These are phyloP conservation scores for Abramis brama DNA, from an alignment of 2,113 vertebrate species.

Conservation along the genomic window DNA sequence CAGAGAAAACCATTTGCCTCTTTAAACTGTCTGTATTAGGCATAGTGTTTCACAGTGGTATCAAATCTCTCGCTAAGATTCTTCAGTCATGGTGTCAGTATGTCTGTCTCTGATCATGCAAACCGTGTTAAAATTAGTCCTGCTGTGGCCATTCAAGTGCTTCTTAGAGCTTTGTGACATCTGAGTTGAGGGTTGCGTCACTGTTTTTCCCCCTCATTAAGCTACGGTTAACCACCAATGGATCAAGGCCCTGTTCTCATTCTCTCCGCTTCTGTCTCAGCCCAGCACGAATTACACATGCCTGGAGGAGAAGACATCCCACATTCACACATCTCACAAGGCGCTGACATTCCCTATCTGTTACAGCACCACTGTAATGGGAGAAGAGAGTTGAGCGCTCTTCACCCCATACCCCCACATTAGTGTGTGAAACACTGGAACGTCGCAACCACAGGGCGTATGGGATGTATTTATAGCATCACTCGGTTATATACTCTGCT, in stretches of 20 bases:
- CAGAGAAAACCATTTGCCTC: background rate
- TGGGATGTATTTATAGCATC: constrained; percentile 27
- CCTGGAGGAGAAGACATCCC: constrained; percentile 30
- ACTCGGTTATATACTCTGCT: background rate
- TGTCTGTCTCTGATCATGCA: constrained; percentile 32
- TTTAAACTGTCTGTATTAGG: background rate
- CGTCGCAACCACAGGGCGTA: constrained; percentile 8
- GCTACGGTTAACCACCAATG: constrained; percentile 46
- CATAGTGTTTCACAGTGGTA: background rate
- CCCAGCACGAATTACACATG: constrained; percentile 35
- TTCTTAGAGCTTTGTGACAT: constrained; percentile 42
- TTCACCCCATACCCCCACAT: constrained; percentile 13
- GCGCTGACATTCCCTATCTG: constrained; percentile 35
- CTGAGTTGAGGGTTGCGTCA: constrained; percentile 34
- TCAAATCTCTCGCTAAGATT: constrained; percentile 13
- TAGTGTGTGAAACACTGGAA: constrained; percentile 35
- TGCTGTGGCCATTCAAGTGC: constrained; percentile 2
- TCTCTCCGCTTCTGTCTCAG: constrained; percentile 26
- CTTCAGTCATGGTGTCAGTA: background rate
- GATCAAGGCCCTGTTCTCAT: constrained; percentile 29
- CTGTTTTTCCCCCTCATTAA: constrained; percentile 45
- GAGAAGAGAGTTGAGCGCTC: constrained; percentile 27
- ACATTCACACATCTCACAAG: constrained; percentile 37
- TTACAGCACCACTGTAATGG: constrained; percentile 38
- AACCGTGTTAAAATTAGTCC: constrained; percentile 9